A percentile compares a stretch with the other conserved stretches of the same genome.
phyloP scores from a whole-genome alignment of 2,888 invertebrate species.

The Cerastis rubricosa region DNA sequence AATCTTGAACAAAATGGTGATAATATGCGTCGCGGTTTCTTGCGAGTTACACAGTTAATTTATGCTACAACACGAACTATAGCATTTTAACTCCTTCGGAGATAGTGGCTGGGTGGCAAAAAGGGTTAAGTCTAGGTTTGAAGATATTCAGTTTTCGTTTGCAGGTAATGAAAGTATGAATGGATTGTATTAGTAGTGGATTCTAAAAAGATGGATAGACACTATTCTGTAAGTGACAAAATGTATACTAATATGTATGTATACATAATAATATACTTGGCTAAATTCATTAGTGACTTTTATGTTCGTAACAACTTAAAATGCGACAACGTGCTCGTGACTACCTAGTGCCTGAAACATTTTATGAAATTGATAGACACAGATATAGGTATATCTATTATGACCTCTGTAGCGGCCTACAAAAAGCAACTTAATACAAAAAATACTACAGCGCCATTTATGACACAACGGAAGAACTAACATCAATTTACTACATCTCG shows the following conservation, averaged over 20 bases:
- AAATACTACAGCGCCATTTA: too few species aligned
- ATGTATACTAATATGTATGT: too few species aligned
- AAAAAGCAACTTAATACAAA: too few species aligned
- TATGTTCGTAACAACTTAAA: background rate
- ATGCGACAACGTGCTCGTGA: background rate
- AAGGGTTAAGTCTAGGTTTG: slow-evolving; percentile 66
- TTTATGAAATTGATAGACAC: too few species aligned
- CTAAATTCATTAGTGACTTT: background rate
- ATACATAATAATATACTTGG: background rate
- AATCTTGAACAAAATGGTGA: slow-evolving; percentile 89
- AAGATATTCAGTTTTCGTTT: slow-evolving; percentile 33
- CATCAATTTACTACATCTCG: too few species aligned
- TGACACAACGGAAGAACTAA: too few species aligned
- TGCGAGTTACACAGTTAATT: slow-evolving; percentile 87
- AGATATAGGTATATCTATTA: too few species aligned
- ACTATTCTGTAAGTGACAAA: background rate
- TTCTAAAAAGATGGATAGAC: background rate
- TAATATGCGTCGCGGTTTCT: slow-evolving; percentile 89
- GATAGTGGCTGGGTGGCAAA: slow-evolving; percentile 67
- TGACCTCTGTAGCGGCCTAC: too few species aligned
- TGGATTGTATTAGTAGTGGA: background rate
- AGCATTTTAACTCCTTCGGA: slow-evolving; percentile 90
- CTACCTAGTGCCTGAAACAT: background rate
- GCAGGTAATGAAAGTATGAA: background rate
- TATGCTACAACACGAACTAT: slow-evolving; percentile 90